Percentiles rank a stretch among this genome's conserved stretches.
Evolutionary conservation across 2,888 invertebrate genomes (phyloP).

Genomic region (Lapara coniferarum): DNA sequence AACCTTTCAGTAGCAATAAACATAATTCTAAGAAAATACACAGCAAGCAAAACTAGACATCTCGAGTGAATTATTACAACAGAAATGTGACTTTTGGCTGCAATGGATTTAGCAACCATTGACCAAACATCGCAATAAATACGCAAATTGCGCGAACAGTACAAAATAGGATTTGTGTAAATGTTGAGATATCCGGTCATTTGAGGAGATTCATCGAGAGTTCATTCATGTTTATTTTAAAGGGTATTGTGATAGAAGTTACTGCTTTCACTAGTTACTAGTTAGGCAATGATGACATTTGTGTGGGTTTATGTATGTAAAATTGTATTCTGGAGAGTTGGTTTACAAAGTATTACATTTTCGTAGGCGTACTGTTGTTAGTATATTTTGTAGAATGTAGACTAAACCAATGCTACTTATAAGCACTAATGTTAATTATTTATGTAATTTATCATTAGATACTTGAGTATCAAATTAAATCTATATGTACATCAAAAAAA

Average conservation of each 20-base stretch:
- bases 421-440: too few relatives aligned
- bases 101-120: conserved; percentile 18
- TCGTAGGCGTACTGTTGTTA: too few relatives aligned
- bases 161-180: conserved; percentile 17
- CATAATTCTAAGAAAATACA: conserved; percentile 10
- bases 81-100: conserved; percentile 18
- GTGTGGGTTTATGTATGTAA: too few relatives aligned
- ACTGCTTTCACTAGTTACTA: conserved; percentile 6
- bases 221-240: conserved; percentile 1
- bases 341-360: too few relatives aligned
- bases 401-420: too few relatives aligned
- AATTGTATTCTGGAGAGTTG: too few relatives aligned
- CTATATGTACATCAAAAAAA: too few relatives aligned
- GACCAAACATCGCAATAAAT: conserved; percentile 20
- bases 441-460: too few relatives aligned
- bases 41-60: conserved; percentile 7
- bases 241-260: background rate
- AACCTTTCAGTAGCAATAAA: conserved; percentile 8
- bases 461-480: too few relatives aligned
- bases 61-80: conserved; percentile 24
- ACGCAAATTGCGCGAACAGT: conserved; percentile 22
- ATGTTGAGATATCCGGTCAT: conserved; percentile 21
- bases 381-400: too few relatives aligned
- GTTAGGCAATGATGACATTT: too few relatives aligned
- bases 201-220: conserved; percentile 1